Evolutionary conservation across 1,140 invertebrate genomes (phyloP).

Genomic region (Nephotettix cincticeps): DNA sequence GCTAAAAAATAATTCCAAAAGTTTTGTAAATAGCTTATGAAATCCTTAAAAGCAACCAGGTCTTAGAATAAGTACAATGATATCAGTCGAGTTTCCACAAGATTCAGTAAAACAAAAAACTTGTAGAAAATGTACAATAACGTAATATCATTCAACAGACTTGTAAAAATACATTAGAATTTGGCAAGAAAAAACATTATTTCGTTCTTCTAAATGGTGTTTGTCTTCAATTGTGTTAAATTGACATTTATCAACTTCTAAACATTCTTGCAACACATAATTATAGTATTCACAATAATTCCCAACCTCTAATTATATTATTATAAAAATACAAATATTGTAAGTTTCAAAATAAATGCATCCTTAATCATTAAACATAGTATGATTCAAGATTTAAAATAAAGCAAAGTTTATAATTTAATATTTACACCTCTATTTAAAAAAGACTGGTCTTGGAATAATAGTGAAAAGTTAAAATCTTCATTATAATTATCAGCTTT

Average conservation of each 20-base stretch:
- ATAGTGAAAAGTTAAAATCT: too few relatives aligned
- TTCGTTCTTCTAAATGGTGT: slow-evolving; percentile 8
- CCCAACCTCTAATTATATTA: too few relatives aligned
- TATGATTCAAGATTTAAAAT: too few relatives aligned
- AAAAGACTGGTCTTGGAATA: too few relatives aligned
- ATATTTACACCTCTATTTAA: too few relatives aligned
- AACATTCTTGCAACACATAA: too few relatives aligned
- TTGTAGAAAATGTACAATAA: slow-evolving; percentile 1
- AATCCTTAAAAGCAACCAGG: slow-evolving; percentile 17
- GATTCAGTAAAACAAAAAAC: neutral
- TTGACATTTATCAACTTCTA: neutral
- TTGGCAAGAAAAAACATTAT: slow-evolving; percentile 14
- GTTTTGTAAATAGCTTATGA: slow-evolving; percentile 19
- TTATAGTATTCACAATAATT: neutral
- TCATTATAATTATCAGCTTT: too few relatives aligned
- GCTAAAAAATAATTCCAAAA: slow-evolving; percentile 12
- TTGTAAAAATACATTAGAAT: slow-evolving; percentile 16
- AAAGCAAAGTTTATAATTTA: too few relatives aligned
- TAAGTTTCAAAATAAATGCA: too few relatives aligned
- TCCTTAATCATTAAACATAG: too few relatives aligned
- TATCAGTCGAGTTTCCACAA: slow-evolving; percentile 10
- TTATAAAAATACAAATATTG: too few relatives aligned
- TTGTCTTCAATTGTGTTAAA: neutral
- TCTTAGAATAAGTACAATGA: slow-evolving; percentile 18
- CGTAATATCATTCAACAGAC: slow-evolving; percentile 1